A percentile compares a stretch with the other conserved stretches of the same genome.
phyloP scores from a whole-genome alignment of 2,113 vertebrate species.

The Lucifuga dentata region DNA sequence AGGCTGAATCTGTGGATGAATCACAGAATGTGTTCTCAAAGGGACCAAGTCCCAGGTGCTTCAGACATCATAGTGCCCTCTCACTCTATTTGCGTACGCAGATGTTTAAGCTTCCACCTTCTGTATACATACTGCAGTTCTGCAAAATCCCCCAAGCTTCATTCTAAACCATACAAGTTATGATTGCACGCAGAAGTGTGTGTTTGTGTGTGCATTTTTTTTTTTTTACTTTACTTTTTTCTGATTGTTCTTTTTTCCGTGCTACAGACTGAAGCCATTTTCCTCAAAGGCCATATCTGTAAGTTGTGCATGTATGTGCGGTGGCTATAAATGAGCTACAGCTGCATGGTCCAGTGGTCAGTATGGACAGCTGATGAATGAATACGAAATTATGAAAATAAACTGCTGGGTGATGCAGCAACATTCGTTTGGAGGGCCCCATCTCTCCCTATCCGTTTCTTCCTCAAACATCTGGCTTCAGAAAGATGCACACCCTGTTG shows the following conservation, averaged over 20 bases:
- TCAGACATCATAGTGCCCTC: constrained; percentile 33
- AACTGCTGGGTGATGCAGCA: constrained; percentile 63
- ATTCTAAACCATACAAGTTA: constrained; percentile 19
- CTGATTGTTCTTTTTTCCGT: constrained; percentile 31
- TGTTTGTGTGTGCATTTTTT: not conserved
- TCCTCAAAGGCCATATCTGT: not conserved
- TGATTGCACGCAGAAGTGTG: constrained; percentile 18
- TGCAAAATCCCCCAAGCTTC: constrained; percentile 67
- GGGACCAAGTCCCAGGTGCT: constrained; percentile 68
- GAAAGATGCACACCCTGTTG: constrained; percentile 55
- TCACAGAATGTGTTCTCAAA: constrained; percentile 42
- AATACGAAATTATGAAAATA: constrained; percentile 75
- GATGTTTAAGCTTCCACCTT: constrained; percentile 75
- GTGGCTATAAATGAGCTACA: constrained; percentile 72
- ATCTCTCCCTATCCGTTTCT: constrained; percentile 27
- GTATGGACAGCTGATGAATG: constrained; percentile 72
- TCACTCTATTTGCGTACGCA: constrained; percentile 77
- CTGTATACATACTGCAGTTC: constrained; percentile 47
- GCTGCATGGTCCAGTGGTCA: constrained; percentile 66
- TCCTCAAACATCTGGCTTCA: constrained; percentile 68
- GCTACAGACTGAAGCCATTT: constrained; percentile 9
- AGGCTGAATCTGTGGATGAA: constrained; percentile 46
- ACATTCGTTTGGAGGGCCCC: constrained; percentile 36
- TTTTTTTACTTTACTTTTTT: constrained; percentile 18
- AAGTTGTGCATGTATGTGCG: constrained; percentile 17